A percentile compares a stretch with the other conserved stretches of the same genome.
Conservation (phyloP, 2,888 invertebrate genomes). For the Dicyrtoma fusca region DNA sequence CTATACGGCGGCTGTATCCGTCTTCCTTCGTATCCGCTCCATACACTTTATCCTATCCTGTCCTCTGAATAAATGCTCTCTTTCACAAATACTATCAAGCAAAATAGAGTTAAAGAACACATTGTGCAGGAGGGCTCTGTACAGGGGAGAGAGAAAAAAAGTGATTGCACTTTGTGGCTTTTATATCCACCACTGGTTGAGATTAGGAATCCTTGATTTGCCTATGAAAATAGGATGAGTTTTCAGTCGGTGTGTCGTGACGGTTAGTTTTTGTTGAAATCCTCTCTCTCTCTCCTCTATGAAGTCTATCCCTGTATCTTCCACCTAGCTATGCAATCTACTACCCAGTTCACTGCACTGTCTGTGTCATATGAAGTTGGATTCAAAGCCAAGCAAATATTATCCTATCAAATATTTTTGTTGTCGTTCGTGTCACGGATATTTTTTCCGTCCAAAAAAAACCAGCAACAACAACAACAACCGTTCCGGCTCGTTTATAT, state of each 20-base stretch:
- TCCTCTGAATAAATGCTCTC: too few species aligned
- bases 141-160: slow-evolving; percentile 13
- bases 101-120: not conserved
- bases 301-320: not conserved
- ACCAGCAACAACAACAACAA: not conserved
- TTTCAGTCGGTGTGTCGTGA: not conserved
- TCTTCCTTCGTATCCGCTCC: too few species aligned
- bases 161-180: slow-evolving; percentile 43
- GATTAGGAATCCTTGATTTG: slow-evolving; percentile 34
- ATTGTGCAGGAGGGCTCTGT: not conserved
- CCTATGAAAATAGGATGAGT: slow-evolving; percentile 29
- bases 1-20: too few species aligned
- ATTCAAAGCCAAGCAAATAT: slow-evolving; percentile 16
- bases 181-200: slow-evolving; percentile 30
- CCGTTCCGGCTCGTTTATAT: not conserved
- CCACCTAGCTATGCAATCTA: too few species aligned
- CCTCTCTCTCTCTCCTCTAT: not conserved
- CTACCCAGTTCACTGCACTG: not conserved
- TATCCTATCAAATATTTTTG: slow-evolving; percentile 32
- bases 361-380: not conserved
- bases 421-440: not conserved
- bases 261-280: too few species aligned
- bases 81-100: slow-evolving; percentile 1
- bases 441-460: not conserved
- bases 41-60: too few species aligned